Conservation (phyloP, 2,797 vertebrate genomes). For the Botia almorhae region DNA sequence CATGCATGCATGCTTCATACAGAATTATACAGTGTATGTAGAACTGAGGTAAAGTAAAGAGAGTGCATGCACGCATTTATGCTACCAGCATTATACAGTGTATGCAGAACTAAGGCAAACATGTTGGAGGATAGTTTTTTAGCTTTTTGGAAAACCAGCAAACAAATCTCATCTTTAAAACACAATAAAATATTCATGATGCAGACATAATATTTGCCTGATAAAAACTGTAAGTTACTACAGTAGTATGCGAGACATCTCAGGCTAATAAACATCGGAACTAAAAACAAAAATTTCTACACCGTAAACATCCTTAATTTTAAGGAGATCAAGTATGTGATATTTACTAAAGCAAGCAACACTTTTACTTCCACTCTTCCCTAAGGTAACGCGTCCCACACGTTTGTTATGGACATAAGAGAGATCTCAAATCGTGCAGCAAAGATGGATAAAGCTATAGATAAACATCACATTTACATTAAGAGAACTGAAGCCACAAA, state of each 20-base stretch:
- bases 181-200: conserved; percentile 19
- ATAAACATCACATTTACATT: background rate
- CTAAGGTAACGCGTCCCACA: background rate
- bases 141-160: background rate
- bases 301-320: background rate
- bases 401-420: background rate
- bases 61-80: too few species aligned
- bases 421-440: background rate
- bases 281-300: background rate
- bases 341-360: background rate
- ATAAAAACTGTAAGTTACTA: background rate
- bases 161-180: background rate
- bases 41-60: background rate
- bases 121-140: background rate
- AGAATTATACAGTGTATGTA: background rate
- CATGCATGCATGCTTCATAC: too few species aligned
- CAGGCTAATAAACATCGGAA: background rate
- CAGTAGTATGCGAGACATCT: background rate
- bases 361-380: background rate
- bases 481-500: conserved; percentile 11
- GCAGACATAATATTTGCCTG: background rate
- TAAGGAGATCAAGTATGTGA: background rate
- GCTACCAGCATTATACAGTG: background rate
- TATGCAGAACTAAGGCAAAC: background rate
- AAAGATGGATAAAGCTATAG: too few species aligned